phyloP scores from a whole-genome alignment of 2,113 vertebrate genomes.

The Zosterops hypoxanthus region DNA sequence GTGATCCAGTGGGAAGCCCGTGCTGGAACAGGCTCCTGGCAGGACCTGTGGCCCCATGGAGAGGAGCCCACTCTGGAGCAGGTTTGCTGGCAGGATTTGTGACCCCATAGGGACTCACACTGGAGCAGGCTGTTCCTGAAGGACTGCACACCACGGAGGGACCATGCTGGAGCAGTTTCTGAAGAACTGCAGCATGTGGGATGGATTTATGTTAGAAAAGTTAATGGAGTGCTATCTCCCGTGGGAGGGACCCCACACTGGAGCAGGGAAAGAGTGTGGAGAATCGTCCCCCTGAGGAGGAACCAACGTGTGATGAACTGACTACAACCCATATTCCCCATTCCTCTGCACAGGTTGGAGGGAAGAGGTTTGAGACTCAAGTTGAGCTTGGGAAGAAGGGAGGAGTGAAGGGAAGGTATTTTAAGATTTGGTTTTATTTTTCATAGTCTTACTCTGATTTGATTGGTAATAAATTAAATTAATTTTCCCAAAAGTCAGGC shows the following conservation, averaged over 20 bases:
- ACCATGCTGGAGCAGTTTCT: neutral
- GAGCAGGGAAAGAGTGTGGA: neutral
- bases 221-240: neutral
- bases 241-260: neutral
- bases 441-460: neutral
- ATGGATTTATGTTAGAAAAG: neutral
- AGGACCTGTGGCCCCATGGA: neutral
- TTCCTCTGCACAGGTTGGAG: neutral
- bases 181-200: neutral
- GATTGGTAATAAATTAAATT: neutral
- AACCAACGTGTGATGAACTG: neutral
- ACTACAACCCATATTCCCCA: neutral
- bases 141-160: neutral
- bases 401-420: neutral
- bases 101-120: neutral
- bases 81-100: neutral
- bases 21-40: neutral
- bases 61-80: neutral
- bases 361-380: neutral
- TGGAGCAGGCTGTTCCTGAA: neutral
- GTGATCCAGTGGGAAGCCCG: accelerated
- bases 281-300: neutral
- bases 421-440: neutral
- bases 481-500: neutral
- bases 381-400: neutral